A percentile compares a stretch with the other conserved stretches of the same genome.
Evolutionary conservation across 23 tunicate species (phyloP).

Genomic region (Trididemnum miniatum): DNA sequence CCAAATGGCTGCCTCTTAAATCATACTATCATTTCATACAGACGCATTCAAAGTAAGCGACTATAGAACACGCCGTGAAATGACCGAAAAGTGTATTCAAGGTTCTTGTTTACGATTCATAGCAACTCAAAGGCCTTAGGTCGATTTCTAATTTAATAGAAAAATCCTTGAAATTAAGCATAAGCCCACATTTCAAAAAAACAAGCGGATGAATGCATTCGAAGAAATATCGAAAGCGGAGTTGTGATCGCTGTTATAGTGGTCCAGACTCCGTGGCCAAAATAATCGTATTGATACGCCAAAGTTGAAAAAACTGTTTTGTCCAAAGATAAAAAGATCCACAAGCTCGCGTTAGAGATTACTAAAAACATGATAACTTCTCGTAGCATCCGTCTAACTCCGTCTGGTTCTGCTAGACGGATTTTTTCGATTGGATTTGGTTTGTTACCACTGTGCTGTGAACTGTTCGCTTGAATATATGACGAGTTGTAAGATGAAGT

Average conservation of each 20-base stretch:
- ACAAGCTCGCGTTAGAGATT: conserved; percentile 83
- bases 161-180: no score
- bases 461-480: no score
- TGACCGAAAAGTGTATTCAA: no score
- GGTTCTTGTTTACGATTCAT: no score
- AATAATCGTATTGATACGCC: conserved; percentile 51
- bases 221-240: conserved; percentile 80
- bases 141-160: no score
- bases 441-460: not conserved
- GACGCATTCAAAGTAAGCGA: no score
- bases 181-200: conserved; percentile 91
- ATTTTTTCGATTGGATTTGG: conserved; percentile 14
- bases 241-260: conserved; percentile 65
- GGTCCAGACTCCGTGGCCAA: conserved; percentile 62
- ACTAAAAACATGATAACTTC: conserved; percentile 71
- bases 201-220: conserved; percentile 98
- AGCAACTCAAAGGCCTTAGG: no score
- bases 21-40: no score
- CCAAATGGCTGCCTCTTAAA: no score
- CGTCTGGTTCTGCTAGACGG: conserved; percentile 49
- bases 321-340: conserved; percentile 83
- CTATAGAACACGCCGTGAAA: no score
- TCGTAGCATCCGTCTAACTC: conserved; percentile 47
- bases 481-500: no score
- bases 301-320: conserved; percentile 64